Conservation (phyloP, 2,888 invertebrate genomes). For the Drosophila meridiana region DNA sequence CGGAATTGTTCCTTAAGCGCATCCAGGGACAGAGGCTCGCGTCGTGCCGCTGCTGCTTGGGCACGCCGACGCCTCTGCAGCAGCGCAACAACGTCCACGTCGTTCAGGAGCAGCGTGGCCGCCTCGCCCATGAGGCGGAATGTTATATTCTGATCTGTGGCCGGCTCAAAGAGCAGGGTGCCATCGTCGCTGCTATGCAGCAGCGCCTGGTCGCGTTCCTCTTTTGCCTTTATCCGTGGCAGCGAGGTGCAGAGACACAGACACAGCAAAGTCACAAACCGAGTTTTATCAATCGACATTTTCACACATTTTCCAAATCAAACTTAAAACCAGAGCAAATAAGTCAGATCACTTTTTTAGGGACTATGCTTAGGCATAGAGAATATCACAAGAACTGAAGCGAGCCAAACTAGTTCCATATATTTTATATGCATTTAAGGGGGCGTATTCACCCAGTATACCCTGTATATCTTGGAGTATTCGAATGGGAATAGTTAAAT, state of each 20-base stretch:
- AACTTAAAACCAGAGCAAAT: background rate
- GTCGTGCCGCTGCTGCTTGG: conserved; percentile 5
- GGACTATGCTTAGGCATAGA: conserved; percentile 14
- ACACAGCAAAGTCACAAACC: background rate
- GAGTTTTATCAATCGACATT: conserved; percentile 29
- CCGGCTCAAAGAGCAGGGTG: conserved; percentile 91
- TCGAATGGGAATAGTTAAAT: background rate
- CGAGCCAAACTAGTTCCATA: background rate
- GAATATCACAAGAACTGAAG: conserved; percentile 31
- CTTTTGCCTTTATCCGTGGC: conserved; percentile 4
- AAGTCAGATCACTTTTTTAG: background rate
- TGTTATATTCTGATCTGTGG: conserved; percentile 91
- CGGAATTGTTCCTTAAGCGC: conserved; percentile 60
- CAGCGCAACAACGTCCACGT: conserved; percentile 87
- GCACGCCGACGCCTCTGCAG: conserved; percentile 51
- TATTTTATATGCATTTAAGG: conserved; percentile 44
- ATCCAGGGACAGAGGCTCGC: conserved; percentile 44
- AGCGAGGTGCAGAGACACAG: conserved; percentile 14
- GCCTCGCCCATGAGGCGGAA: conserved; percentile 89
- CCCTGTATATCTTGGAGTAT: background rate
- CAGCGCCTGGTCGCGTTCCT: conserved; percentile 15
- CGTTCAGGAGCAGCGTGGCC: conserved; percentile 88
- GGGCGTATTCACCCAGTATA: conserved; percentile 40
- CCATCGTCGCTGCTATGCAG: conserved; percentile 87
- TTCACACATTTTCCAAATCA: conserved; percentile 31